Evolutionary conservation across 2,797 vertebrate genomes (phyloP).

Genomic region (Streptopelia turtur): DNA sequence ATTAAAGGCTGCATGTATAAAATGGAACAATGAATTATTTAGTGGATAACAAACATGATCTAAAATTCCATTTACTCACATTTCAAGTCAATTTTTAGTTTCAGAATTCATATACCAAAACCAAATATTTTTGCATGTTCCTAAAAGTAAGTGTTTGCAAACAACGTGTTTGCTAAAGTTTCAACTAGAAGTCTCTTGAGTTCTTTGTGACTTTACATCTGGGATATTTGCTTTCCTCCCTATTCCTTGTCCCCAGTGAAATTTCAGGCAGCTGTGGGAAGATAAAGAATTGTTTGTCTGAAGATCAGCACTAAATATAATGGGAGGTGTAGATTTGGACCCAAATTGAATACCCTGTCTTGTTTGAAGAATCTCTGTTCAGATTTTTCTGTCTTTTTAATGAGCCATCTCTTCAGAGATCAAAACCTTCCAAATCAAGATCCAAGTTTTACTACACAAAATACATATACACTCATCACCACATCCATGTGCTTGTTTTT

Average conservation of each 20-base stretch:
- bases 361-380: neutral
- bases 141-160: conserved; percentile 34
- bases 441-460: neutral
- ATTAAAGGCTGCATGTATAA: conserved; percentile 83
- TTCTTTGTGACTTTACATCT: neutral
- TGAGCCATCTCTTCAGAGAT: neutral
- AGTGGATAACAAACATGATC: conserved; percentile 79
- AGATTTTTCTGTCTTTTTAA: neutral
- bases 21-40: conserved; percentile 80
- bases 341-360: neutral
- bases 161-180: conserved; percentile 20
- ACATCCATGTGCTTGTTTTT: neutral
- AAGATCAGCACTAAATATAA: neutral
- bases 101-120: conserved; percentile 43
- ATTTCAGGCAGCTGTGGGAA: neutral
- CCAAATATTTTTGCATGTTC: conserved; percentile 15
- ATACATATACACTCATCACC: neutral
- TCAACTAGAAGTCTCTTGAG: neutral
- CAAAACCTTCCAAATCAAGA: neutral
- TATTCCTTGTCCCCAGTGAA: neutral
- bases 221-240: neutral
- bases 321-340: neutral
- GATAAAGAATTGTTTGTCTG: neutral
- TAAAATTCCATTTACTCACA: conserved; percentile 78
- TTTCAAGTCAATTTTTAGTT: conserved; percentile 60